Conservation (phyloP, 2,888 invertebrate genomes). For the Cacoxenus indagator region DNA sequence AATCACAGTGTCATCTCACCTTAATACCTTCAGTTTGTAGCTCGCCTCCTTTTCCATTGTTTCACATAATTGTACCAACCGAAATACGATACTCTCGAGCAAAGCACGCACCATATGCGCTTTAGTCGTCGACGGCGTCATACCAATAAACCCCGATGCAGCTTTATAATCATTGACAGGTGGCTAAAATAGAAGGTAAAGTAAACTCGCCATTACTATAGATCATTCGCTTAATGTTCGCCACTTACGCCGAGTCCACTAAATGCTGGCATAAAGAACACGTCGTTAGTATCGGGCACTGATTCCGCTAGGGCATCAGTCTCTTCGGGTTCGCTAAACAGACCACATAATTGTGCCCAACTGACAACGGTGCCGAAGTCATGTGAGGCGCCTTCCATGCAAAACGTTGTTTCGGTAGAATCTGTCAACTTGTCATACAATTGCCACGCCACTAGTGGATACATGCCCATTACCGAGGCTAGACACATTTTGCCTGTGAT, state of each 20-base stretch:
- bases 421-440: constrained; percentile 57
- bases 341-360: constrained; percentile 84
- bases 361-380: constrained; percentile 90
- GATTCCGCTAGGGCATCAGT: constrained; percentile 78
- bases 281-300: constrained; percentile 80
- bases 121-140: constrained; percentile 79
- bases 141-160: constrained; percentile 82
- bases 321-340: constrained; percentile 76
- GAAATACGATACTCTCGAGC: constrained; percentile 87
- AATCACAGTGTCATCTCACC: constrained; percentile 69
- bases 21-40: constrained; percentile 74
- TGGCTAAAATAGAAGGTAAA: constrained; percentile 74
- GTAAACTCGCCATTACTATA: background rate
- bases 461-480: constrained; percentile 86
- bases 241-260: constrained; percentile 85
- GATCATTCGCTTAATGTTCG: background rate
- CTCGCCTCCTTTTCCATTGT: constrained; percentile 81
- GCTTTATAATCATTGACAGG: constrained; percentile 90
- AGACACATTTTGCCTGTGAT: constrained; percentile 84
- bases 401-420: constrained; percentile 74
- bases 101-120: constrained; percentile 87
- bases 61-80: constrained; percentile 82
- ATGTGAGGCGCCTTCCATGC: constrained; percentile 88
- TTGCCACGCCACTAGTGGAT: constrained; percentile 92
- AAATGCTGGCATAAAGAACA: constrained; percentile 91